These are phyloP conservation scores for Drosophila buzzatii DNA, from an alignment of 2,888 invertebrate species.

Conservation along the genomic window DNA sequence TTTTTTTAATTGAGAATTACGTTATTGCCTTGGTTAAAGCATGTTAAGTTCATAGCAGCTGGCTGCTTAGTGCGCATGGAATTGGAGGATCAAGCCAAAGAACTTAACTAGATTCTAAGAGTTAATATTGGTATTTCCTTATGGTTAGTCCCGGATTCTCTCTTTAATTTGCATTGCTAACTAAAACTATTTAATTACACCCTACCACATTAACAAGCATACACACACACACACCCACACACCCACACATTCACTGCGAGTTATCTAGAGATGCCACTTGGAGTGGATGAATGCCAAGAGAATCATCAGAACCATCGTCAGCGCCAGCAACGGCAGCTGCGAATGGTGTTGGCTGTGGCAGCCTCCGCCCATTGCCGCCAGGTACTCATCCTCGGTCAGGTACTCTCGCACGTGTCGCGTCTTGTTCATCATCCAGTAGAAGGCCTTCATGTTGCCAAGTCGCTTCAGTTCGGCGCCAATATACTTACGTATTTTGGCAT, in stretches of 20 bases:
- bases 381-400: constrained; percentile 84
- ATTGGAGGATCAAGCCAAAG: constrained; percentile 35
- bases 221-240: neutral
- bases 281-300: constrained; percentile 27
- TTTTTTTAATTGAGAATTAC: constrained; percentile 26
- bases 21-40: constrained; percentile 40
- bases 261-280: constrained; percentile 32
- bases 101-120: constrained; percentile 52
- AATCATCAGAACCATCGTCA: constrained; percentile 30
- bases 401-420: constrained; percentile 89
- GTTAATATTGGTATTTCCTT: constrained; percentile 52
- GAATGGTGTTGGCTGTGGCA: constrained; percentile 24
- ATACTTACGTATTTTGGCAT: constrained; percentile 89
- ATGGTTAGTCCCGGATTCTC: constrained; percentile 77
- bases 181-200: constrained; percentile 65
- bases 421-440: constrained; percentile 94
- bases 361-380: constrained; percentile 71
- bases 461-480: constrained; percentile 91
- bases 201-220: constrained; percentile 38
- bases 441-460: constrained; percentile 89
- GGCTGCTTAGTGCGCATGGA: constrained; percentile 26
- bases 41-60: constrained; percentile 26
- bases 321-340: constrained; percentile 13
- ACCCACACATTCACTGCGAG: constrained; percentile 19
- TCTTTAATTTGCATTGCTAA: constrained; percentile 70